Percentiles rank a stretch among this genome's conserved stretches.
These are phyloP conservation scores for Arion vulgaris DNA, from an alignment of 1,140 invertebrate genomes.

Conservation along the genomic window DNA sequence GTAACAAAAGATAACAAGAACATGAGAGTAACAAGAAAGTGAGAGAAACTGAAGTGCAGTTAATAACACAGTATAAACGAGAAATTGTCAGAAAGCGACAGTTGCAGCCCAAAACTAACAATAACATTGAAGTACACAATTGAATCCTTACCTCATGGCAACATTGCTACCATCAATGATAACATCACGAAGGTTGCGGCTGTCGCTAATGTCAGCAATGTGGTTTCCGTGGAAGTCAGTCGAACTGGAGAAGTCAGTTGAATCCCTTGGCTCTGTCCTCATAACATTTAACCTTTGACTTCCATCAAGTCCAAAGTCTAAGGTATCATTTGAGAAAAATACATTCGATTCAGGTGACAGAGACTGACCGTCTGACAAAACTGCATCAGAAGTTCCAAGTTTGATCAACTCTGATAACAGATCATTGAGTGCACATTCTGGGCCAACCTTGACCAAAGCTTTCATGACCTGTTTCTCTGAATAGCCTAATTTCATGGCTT, in stretches of 20 bases:
- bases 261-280: neutral
- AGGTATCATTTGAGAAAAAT: neutral
- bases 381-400: neutral
- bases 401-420: constrained; percentile 81
- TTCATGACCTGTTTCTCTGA: constrained; percentile 87
- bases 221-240: neutral
- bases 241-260: neutral
- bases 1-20: too few relatives aligned
- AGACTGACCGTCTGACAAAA: neutral
- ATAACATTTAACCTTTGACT: neutral
- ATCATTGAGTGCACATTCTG: constrained; percentile 82
- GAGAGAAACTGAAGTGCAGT: too few relatives aligned
- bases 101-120: too few relatives aligned
- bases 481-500: constrained; percentile 91
- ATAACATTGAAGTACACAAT: neutral
- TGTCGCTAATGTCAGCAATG: neutral
- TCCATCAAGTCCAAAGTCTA: neutral
- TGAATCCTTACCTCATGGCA: constrained; percentile 67
- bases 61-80: too few relatives aligned
- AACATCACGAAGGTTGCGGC: constrained; percentile 58
- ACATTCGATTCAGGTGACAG: neutral
- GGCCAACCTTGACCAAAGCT: constrained; percentile 86
- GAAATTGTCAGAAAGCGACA: too few relatives aligned
- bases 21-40: too few relatives aligned
- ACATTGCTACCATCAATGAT: constrained; percentile 73